Base-by-base conservation (phyloP, 2,888 invertebrate species). In the Cantharis rustica region DNA sequence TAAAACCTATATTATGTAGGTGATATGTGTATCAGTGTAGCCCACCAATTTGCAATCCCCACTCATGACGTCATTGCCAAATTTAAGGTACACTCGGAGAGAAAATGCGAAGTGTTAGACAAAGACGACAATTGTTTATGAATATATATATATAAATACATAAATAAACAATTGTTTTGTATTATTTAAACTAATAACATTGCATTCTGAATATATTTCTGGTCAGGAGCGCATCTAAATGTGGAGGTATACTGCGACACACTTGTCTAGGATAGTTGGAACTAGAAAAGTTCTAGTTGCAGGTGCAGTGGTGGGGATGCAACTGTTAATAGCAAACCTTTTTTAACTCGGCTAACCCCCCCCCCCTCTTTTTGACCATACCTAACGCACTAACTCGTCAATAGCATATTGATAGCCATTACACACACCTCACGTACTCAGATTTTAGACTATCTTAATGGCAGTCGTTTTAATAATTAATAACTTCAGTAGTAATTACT, bases 161-260 rank as follows among this genome's bases (percentile, higher is more conserved):
- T 86, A 86, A 87, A 87, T 85, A 86, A 86, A 85, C 84, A 83
- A 83, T 82, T 81, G 84, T 84, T 86, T 86, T 86, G 84, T 86
- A 84, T 87, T 87, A 87, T 88, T 87, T 87, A 88, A 87, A 88
- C 87, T 87, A 87, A 87, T 87, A 85, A 85, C 85, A 88, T 87
- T 88, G 88, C 88, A 87, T 87, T 87, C 86, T 86, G 86, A 87
- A 87, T 88, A 88, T 88, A 88, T 87, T 87, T 87, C 84, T 74
- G 77, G 85, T 79, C 84, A 87, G 88, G 88, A 83, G 77, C 75
- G 72, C 87, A 88, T 84, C 71, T 83, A 16, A 5, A 20, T 31
- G 71, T 71, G 80, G 82, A 83, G 84, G 83, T 83, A 71, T n/a
- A 61, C 72, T 76, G 71, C 68, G 66, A 69, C 75, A 69, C n/a